Percentiles rank a stretch among this genome's conserved stretches.
Conservation (phyloP, 2,797 vertebrate genomes). For the Eidolon dupreanum region DNA sequence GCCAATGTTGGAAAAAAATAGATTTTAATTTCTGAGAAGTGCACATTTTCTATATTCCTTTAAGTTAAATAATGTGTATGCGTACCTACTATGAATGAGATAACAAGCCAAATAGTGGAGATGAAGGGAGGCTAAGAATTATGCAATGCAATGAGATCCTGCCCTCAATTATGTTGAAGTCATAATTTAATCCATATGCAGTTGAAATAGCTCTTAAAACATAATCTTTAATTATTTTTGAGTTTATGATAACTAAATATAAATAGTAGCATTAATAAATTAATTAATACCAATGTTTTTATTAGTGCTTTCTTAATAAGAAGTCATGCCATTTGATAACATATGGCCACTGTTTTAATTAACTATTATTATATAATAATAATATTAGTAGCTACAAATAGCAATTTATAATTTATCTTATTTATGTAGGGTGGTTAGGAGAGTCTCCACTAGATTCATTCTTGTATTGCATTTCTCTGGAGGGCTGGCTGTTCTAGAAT, state of each 20-base stretch:
- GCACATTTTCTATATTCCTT: neutral
- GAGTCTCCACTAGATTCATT: neutral
- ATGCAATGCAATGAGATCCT: neutral
- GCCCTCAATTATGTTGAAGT: neutral
- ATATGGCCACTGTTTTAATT: neutral
- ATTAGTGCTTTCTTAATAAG: neutral
- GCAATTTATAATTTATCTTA: neutral
- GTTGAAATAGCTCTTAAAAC: neutral
- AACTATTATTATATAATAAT: too few relatives aligned
- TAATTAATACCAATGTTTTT: neutral
- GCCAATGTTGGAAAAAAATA: neutral
- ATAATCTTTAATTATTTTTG: neutral
- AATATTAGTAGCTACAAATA: neutral
- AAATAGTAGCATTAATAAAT: neutral
- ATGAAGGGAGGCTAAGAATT: neutral
- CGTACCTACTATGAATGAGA: neutral
- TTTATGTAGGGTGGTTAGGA: neutral
- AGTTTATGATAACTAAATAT: neutral
- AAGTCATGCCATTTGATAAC: neutral
- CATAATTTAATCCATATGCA: neutral
- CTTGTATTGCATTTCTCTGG: neutral
- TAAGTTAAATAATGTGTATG: neutral
- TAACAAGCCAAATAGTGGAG: neutral
- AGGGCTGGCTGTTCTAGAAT: neutral
- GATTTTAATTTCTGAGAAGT: conserved; percentile 11